A percentile compares a stretch with the other conserved stretches of the same genome.
phyloP scores from a whole-genome alignment of 2,888 invertebrate species.

The Abrostola tripartita region DNA sequence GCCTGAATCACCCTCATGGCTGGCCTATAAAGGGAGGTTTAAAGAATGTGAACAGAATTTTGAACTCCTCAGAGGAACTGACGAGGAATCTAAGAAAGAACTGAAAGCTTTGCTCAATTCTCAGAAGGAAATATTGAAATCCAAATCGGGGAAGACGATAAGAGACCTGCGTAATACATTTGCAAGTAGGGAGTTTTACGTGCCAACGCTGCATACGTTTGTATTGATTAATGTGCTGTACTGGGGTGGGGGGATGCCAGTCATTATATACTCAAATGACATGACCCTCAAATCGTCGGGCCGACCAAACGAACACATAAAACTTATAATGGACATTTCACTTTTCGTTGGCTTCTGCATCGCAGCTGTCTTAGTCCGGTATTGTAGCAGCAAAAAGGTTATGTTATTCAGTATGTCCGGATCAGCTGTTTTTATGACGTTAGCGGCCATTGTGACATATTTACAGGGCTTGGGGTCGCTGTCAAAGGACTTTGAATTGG shows the following conservation, averaged over 20 bases:
- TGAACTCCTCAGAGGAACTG: constrained; percentile 38
- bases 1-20: constrained; percentile 55
- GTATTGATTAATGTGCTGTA: constrained; percentile 31
- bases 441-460: constrained; percentile 23
- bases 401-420: constrained; percentile 39
- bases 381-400: constrained; percentile 39
- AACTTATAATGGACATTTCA: constrained; percentile 32
- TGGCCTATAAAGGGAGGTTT: constrained; percentile 43
- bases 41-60: constrained; percentile 43
- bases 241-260: constrained; percentile 40
- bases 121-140: constrained; percentile 20
- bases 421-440: constrained; percentile 36
- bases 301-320: constrained; percentile 11
- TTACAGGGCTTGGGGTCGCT: constrained; percentile 24
- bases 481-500: constrained; percentile 20
- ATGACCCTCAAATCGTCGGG: constrained; percentile 38
- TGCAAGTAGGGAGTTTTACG: constrained; percentile 30
- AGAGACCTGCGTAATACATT: constrained; percentile 15
- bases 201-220: constrained; percentile 37
- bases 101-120: constrained; percentile 29
- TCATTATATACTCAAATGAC: constrained; percentile 36
- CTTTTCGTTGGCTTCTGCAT: constrained; percentile 32
- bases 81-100: constrained; percentile 42
- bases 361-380: constrained; percentile 23
- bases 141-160: not conserved